Conservation (phyloP, 2,797 vertebrate genomes). For the Malurus splendens region DNA sequence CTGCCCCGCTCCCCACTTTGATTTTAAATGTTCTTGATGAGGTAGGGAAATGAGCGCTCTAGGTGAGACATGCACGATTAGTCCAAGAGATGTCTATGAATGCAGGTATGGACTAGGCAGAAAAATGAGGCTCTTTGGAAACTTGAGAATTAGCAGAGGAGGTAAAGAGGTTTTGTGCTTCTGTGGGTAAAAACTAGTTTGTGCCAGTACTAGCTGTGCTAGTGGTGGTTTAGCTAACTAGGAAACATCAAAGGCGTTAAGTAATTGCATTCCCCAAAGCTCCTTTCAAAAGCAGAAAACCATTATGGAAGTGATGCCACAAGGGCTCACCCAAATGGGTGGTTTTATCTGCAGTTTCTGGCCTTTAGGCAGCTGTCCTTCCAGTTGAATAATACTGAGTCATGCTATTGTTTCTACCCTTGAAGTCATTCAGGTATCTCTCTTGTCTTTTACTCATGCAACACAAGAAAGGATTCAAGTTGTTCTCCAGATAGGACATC, state of each 20-base stretch:
- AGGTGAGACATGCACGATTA: neutral
- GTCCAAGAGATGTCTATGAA: neutral
- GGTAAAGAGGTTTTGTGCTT: neutral
- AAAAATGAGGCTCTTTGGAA: neutral
- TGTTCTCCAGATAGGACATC: neutral
- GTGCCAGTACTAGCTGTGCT: neutral
- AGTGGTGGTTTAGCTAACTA: neutral
- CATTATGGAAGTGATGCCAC: neutral
- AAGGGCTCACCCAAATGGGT: neutral
- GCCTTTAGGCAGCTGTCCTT: neutral
- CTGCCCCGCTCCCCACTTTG: accelerated
- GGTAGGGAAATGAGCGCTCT: accelerated
- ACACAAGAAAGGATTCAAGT: neutral
- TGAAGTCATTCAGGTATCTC: neutral
- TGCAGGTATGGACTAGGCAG: neutral
- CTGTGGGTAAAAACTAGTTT: neutral
- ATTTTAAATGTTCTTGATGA: neutral
- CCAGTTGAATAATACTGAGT: neutral
- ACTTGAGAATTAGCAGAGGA: neutral
- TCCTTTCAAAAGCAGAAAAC: neutral
- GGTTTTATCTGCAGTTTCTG: neutral
- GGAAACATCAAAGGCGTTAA: neutral
- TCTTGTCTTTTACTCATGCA: neutral
- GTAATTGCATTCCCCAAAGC: neutral
- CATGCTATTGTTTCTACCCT: neutral